Evolutionary conservation across 2,797 vertebrate species (phyloP), one percentile per base, ranked within the genome.

Genomic region (Sebastiscus albofasciatus): DNA sequence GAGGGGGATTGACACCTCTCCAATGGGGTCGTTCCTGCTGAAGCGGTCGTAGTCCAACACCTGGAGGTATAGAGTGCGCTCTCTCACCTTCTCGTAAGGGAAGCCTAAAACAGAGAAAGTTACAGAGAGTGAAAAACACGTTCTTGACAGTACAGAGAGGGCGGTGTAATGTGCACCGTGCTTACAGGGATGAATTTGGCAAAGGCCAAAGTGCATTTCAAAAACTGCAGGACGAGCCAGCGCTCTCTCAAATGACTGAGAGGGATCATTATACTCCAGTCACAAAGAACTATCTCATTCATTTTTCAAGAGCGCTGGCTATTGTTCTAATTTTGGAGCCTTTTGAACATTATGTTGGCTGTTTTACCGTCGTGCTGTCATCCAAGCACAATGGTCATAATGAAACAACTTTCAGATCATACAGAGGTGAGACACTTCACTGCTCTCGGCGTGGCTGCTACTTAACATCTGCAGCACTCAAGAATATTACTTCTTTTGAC

Each of bases 21-120:
- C 98, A 1, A 99, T 99, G 86, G 98, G 98, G 92, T 99, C 98
- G 0, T 99, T 99, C 77, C 98, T 96, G 92, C 98, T 99, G 95
- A 99, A 99, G 75, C 98, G 97, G 93, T 99, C 98, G 0, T 99
- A 99, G 94, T 99, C 99, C 95, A 99, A 89, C 90, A 99, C 99
- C 92, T 99, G 99, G 76, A 99, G 97, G 95, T 99, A 99, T 62
- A 99, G 97, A 72, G 97, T 97, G 67, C 99, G 95, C 95, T 99
- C 98, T 84, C 98, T 96, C 91, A 99, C 99, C 91, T 99, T 99
- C 94, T 99, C 99, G 0, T 99, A 99, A 14, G 99, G 99, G 83
- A 99, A 99, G 73, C 99, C 98, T 99, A 80, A 67, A 83, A 79
- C 55, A 61, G 34, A 87, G 59, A 85, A 18, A 86, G 67, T 69